phyloP scores from a whole-genome alignment of 2,797 vertebrate genomes.

The Rallus crepitans region DNA sequence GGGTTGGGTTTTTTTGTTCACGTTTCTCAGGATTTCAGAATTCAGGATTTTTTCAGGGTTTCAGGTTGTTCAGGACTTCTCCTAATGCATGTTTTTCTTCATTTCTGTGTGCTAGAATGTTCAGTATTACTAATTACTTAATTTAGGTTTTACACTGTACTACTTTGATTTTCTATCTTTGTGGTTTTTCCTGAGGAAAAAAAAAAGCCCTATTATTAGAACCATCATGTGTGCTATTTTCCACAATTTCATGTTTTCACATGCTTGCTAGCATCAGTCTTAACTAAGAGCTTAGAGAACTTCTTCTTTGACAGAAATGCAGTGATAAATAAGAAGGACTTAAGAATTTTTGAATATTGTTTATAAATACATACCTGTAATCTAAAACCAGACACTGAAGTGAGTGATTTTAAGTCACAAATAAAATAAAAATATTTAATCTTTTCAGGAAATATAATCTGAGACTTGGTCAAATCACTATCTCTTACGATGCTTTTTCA shows the following conservation, averaged over 20 bases:
- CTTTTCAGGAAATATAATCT: background rate
- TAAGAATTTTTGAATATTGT: background rate
- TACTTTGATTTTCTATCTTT: too few relatives aligned
- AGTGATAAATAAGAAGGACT: background rate
- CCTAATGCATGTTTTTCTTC: too few relatives aligned
- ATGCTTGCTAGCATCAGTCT: background rate
- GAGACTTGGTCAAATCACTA: constrained; percentile 7
- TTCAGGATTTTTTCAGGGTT: too few relatives aligned
- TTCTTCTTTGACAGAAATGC: background rate
- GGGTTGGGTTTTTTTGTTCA: background rate
- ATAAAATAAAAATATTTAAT: constrained; percentile 14
- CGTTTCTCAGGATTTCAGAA: too few relatives aligned
- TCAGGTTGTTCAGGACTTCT: too few relatives aligned
- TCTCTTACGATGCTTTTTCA: background rate
- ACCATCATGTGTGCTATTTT: background rate
- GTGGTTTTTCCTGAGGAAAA: background rate
- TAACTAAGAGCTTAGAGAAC: background rate
- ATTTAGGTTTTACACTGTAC: too few relatives aligned
- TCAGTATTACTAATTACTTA: too few relatives aligned
- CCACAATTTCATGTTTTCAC: background rate
- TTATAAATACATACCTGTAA: background rate
- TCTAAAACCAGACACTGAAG: background rate
- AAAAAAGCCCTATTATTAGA: background rate
- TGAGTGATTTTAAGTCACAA: constrained; percentile 11
- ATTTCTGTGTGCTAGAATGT: too few relatives aligned